Evolutionary conservation across 2,113 vertebrate genomes (phyloP).

Genomic region (Psilopsiagon aymara): DNA sequence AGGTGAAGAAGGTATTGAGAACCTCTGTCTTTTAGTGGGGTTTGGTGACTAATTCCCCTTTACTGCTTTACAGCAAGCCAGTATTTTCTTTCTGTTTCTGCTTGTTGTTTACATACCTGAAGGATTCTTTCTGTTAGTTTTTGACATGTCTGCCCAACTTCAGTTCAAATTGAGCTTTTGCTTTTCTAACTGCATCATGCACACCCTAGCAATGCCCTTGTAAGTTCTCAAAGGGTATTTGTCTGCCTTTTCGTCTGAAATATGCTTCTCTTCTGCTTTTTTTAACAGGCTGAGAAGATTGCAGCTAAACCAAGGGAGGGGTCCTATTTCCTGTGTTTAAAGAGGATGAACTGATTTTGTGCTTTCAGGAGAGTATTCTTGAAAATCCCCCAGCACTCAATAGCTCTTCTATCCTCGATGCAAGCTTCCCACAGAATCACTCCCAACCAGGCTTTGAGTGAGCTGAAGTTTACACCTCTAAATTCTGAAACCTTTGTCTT

Average conservation of each 20-base stretch:
- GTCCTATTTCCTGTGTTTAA: not conserved
- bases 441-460: not conserved
- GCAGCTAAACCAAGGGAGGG: not conserved
- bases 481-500: not conserved
- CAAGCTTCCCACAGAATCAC: not conserved
- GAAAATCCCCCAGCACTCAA: not conserved
- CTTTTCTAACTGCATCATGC: not conserved
- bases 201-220: not conserved
- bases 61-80: not conserved
- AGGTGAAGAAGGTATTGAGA: not conserved
- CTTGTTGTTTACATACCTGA: not conserved
- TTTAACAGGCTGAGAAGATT: not conserved
- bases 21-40: not conserved
- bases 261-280: not conserved
- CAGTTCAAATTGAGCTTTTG: not conserved
- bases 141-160: not conserved
- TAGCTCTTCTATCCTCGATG: not conserved
- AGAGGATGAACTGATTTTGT: not conserved
- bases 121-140: not conserved
- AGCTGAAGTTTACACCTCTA: not conserved
- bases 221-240: not conserved
- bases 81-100: not conserved
- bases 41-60: not conserved
- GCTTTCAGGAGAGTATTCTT: not conserved
- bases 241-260: not conserved